Evolutionary conservation across 1,140 invertebrate species (phyloP), one percentile per base, ranked within the genome.

Genomic region (Drosophila bocqueti): DNA sequence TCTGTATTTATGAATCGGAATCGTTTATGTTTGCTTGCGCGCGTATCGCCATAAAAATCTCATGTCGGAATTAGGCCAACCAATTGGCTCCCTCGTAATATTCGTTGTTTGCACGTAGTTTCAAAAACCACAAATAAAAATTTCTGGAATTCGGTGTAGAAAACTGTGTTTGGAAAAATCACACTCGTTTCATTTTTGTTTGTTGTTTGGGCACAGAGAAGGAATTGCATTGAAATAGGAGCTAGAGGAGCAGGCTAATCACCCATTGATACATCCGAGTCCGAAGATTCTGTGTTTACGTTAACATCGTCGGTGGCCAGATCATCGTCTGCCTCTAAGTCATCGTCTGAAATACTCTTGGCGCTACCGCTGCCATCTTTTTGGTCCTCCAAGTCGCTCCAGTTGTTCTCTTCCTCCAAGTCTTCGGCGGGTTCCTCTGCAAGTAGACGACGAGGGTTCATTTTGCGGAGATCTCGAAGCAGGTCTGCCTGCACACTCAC

Each of bases 71-170:
- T 60, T 73, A 72, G 52, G 60, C 54, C 54, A 72, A 61, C 11
- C 79, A 55, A 81, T 67, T 79, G 57, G 79, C 45, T 69, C 83
- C 57, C 68, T 68, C 66, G 63, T 66, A 45, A 63, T 66, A 63
- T 76, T 90, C 64, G 85, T 89, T 89, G 79, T 85, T 85, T 85
- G 71, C 64, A 85, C 67, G 85, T 89, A 89, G 85, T 81, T 85
- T 34, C 71, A 55, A 75, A 65, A 90, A 45, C 57, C 63, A 57
- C 59, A 87, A 79, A 78, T 45, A 84, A 69, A 74, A 65, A 54
- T 76, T 54, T 24, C 76, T 83, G 52, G 54, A 69, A 76, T 71
- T 83, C 68, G 76, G 83, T 83, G 81, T 72, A 81, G 52, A 68
- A 68, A 62, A 81, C 59, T 83, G 65, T 86, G 75, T 80, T 87